Conservation (phyloP, 2,797 vertebrate species). For the Alauda arvensis region DNA sequence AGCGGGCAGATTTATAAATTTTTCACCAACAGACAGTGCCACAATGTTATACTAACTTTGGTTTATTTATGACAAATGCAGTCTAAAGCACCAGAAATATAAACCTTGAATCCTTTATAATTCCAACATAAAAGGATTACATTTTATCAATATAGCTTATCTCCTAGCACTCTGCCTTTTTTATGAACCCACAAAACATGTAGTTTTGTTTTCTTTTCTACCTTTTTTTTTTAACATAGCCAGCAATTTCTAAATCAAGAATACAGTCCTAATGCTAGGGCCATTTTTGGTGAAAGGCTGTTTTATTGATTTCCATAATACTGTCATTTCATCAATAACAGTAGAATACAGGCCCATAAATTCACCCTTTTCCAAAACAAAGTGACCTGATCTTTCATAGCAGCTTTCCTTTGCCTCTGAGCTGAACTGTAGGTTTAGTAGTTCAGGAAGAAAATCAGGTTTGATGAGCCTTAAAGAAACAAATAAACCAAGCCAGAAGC, state of each 20-base stretch:
- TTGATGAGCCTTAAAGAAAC: conserved; percentile 53
- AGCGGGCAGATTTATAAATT: conserved; percentile 17
- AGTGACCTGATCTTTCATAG: background rate
- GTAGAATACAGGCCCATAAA: background rate
- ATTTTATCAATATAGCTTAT: conserved; percentile 43
- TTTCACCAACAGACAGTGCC: conserved; percentile 30
- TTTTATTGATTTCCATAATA: conserved; percentile 1
- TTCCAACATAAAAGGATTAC: conserved; percentile 51
- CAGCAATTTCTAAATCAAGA: background rate
- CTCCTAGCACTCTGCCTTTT: background rate
- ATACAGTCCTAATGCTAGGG: background rate
- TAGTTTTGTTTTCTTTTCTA: background rate
- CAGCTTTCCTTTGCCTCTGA: conserved; percentile 20
- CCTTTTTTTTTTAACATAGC: background rate
- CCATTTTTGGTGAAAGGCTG: background rate
- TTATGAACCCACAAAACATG: conserved; percentile 21
- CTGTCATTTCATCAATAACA: background rate
- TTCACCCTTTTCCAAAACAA: background rate
- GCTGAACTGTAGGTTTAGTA: background rate
- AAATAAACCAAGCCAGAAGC: conserved; percentile 49
- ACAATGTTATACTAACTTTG: background rate
- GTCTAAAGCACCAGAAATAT: conserved; percentile 15
- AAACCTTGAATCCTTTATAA: conserved; percentile 48
- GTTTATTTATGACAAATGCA: conserved; percentile 45
- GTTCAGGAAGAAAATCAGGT: background rate